Percentiles rank a stretch among this genome's conserved stretches.
Conservation (phyloP, 2,797 vertebrate genomes). For the Melanotaenia pygmaea region DNA sequence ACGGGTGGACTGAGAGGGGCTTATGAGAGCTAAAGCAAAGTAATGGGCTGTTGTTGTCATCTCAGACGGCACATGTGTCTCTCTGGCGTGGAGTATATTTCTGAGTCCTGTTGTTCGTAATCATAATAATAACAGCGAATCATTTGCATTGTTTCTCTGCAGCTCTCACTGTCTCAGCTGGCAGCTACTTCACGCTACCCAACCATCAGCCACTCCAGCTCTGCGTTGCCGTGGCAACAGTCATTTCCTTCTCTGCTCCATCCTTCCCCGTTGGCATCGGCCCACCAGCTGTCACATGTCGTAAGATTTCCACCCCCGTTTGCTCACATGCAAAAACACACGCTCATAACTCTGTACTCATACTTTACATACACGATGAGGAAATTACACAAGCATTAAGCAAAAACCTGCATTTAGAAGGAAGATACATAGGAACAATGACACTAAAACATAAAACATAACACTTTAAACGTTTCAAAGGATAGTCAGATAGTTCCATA, state of each 20-base stretch:
- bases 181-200: conserved; percentile 79
- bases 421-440: conserved; percentile 26
- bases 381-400: conserved; percentile 30
- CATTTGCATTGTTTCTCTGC: conserved; percentile 76
- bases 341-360: conserved; percentile 2
- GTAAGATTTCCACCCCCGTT: conserved; percentile 83
- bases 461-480: conserved; percentile 8
- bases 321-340: conserved; percentile 44
- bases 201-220: conserved; percentile 70
- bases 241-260: conserved; percentile 72
- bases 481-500: conserved; percentile 40
- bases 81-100: conserved; percentile 44
- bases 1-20: conserved; percentile 16
- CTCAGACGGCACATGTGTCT: conserved; percentile 52
- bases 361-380: neutral
- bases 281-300: conserved; percentile 81
- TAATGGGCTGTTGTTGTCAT: conserved; percentile 54
- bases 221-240: conserved; percentile 69
- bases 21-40: conserved; percentile 37
- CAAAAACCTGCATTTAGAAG: conserved; percentile 33
- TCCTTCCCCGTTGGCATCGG: conserved; percentile 78
- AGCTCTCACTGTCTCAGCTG: conserved; percentile 93
- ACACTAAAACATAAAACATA: conserved; percentile 30
- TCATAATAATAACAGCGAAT: conserved; percentile 68
- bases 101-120: conserved; percentile 59